phyloP scores from a whole-genome alignment of 2,113 vertebrate species.

The Condylura cristata region DNA sequence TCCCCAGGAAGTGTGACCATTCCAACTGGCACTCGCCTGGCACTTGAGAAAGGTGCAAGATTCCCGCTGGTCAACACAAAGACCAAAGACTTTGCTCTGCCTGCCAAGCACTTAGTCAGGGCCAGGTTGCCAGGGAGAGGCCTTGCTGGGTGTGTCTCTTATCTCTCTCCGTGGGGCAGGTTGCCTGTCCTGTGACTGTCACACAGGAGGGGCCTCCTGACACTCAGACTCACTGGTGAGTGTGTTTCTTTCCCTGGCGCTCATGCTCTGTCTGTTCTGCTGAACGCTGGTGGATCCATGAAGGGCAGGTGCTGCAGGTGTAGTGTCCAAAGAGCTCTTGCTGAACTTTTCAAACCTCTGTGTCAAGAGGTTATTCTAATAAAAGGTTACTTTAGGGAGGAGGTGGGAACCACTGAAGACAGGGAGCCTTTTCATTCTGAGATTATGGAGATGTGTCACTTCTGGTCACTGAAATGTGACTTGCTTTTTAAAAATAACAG shows the following conservation, averaged over 20 bases:
- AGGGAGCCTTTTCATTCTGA: neutral
- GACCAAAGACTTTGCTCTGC: neutral
- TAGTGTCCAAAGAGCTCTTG: neutral
- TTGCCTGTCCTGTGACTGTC: neutral
- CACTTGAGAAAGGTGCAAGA: constrained; percentile 43
- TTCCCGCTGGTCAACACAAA: neutral
- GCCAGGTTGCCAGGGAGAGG: neutral
- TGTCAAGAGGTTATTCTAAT: neutral
- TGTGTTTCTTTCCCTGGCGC: neutral
- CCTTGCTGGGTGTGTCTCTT: neutral
- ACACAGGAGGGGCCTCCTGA: fast-evolving
- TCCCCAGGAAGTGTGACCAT: constrained; percentile 31
- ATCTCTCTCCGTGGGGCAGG: neutral
- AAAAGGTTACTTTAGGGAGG: neutral
- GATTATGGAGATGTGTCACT: neutral
- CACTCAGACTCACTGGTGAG: fast-evolving
- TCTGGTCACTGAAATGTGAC: neutral
- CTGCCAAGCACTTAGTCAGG: neutral
- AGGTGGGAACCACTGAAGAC: neutral
- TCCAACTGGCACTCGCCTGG: constrained; percentile 57
- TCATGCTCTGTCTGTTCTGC: neutral
- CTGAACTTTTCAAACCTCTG: neutral
- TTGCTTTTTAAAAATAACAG: neutral
- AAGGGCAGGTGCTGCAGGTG: neutral
- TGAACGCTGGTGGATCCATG: neutral